phyloP scores from a whole-genome alignment of 2,888 invertebrate species.

The Brachycybe producta region DNA sequence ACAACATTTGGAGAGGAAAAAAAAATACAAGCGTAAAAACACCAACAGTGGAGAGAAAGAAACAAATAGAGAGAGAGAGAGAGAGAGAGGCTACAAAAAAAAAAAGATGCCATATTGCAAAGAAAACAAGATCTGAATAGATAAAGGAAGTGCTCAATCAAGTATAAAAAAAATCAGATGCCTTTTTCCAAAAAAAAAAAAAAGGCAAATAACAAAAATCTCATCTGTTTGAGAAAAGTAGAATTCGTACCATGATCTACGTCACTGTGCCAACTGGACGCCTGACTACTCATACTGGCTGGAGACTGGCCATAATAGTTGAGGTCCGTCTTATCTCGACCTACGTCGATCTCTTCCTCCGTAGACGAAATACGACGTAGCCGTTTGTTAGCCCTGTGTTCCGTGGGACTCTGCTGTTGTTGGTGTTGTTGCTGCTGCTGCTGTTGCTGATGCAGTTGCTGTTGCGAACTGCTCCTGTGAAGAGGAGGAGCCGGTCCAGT shows the following conservation, averaged over 20 bases:
- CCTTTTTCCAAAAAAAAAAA: no score
- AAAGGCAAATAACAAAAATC: no score
- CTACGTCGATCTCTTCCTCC: conserved; percentile 42
- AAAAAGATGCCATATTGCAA: neutral
- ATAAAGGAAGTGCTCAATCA: neutral
- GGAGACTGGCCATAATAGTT: conserved; percentile 43
- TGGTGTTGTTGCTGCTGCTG: conserved; percentile 3
- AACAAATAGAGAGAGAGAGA: conserved; percentile 1
- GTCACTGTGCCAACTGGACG: conserved; percentile 42
- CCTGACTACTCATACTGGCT: conserved; percentile 37
- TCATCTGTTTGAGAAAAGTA: no score
- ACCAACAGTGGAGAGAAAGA: conserved; percentile 2
- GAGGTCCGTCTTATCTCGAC: conserved; percentile 36
- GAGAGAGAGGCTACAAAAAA: conserved; percentile 3
- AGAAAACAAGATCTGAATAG: neutral
- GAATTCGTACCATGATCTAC: conserved; percentile 40
- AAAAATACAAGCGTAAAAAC: conserved; percentile 2
- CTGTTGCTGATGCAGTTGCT: conserved; percentile 1
- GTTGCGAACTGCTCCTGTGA: neutral
- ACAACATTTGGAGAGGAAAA: conserved; percentile 9
- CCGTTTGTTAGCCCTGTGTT: conserved; percentile 41
- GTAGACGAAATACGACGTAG: conserved; percentile 42
- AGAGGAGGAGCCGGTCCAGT: neutral
- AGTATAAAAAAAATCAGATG: no score
- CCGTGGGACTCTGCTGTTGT: conserved; percentile 31